Percentiles rank a stretch among this genome's conserved stretches.
phyloP scores from a whole-genome alignment of 2,888 invertebrate genomes.

The Eristalis tenax region DNA sequence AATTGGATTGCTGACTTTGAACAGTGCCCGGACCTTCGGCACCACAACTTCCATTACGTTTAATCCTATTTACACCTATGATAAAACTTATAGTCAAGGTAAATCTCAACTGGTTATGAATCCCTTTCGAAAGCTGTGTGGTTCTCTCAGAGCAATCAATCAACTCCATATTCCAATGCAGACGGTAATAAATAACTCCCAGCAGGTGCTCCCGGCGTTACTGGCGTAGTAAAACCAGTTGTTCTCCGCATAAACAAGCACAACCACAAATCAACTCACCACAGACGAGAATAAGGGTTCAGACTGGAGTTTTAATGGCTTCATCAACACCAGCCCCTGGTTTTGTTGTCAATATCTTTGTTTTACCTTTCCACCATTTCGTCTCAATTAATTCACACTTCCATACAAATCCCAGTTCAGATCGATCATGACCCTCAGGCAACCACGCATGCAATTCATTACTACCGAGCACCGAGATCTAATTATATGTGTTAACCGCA shows the following conservation, averaged over 20 bases:
- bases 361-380: background rate
- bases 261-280: background rate
- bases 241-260: background rate
- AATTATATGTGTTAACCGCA: slow-evolving; percentile 26
- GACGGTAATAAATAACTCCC: background rate
- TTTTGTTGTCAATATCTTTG: background rate
- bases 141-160: background rate
- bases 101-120: background rate
- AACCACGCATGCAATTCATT: background rate
- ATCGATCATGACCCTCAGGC: background rate
- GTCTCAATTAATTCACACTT: background rate
- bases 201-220: background rate
- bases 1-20: background rate
- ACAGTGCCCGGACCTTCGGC: background rate
- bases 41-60: background rate
- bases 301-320: background rate
- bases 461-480: background rate
- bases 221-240: background rate
- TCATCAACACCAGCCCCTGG: background rate
- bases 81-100: background rate
- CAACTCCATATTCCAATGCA: background rate
- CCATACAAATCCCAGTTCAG: background rate
- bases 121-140: background rate
- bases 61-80: background rate
- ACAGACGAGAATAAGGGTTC: background rate